Percentiles rank a stretch among this genome's conserved stretches.
Conservation (phyloP, 35 echinoderm and acorn worm genomes). For the Ophiothrix spiculata region DNA sequence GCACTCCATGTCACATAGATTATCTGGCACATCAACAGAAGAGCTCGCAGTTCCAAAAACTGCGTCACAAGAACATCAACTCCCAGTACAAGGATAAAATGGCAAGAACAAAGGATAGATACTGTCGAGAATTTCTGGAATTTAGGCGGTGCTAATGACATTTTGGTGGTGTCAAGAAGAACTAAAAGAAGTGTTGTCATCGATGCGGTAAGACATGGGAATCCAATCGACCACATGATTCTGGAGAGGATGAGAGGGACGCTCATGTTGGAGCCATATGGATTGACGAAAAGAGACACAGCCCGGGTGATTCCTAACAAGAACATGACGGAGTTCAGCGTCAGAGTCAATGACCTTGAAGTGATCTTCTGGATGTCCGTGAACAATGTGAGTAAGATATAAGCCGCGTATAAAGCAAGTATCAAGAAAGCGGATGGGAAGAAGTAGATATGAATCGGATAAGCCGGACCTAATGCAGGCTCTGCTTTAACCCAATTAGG, state of each 20-base stretch:
- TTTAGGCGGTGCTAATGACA: constrained; percentile 79
- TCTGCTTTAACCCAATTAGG: constrained; percentile 61
- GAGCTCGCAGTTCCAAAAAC: constrained; percentile 46
- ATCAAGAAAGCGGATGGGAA: constrained; percentile 50
- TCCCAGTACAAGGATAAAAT: constrained; percentile 72
- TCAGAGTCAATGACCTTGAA: constrained; percentile 37
- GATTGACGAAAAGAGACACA: constrained; percentile 66
- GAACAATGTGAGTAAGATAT: constrained; percentile 33
- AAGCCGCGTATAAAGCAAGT: constrained; percentile 28
- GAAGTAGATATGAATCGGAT: constrained; percentile 53
- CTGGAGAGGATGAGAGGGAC: constrained; percentile 57
- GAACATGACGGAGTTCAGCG: constrained; percentile 53
- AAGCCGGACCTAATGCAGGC: constrained; percentile 41
- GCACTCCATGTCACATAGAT: constrained; percentile 85
- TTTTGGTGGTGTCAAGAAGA: constrained; percentile 81
- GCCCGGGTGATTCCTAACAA: constrained; percentile 59
- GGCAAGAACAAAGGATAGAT: constrained; percentile 27
- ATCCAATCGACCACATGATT: constrained; percentile 88
- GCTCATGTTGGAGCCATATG: constrained; percentile 61
- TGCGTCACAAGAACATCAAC: constrained; percentile 63
- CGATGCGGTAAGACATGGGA: constrained; percentile 71
- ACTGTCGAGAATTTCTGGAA: constrained; percentile 80
- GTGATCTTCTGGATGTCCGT: constrained; percentile 6
- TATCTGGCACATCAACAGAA: constrained; percentile 72
- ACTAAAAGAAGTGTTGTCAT: constrained; percentile 77